phyloP scores from a whole-genome alignment of 2,113 vertebrate genomes.

The Rutilus rutilus region DNA sequence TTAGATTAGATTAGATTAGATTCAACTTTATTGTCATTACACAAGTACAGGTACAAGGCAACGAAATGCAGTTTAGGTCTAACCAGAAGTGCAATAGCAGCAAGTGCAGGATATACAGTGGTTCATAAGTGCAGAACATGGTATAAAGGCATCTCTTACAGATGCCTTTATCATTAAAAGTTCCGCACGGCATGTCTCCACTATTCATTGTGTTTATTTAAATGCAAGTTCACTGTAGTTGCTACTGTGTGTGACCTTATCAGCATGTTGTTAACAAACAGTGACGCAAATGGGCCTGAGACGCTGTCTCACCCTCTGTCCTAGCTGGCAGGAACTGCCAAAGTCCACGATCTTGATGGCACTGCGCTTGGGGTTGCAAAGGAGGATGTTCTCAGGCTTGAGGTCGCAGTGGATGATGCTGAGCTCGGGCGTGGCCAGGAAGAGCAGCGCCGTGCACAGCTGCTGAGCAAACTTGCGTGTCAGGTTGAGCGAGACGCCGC shows the following conservation, averaged over 20 bases:
- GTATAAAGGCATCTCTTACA: no score
- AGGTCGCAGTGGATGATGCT: conserved; percentile 98
- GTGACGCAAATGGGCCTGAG: neutral
- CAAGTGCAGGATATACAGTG: no score
- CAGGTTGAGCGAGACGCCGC: conserved; percentile 92
- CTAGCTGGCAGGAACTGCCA: conserved; percentile 92
- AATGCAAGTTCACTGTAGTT: neutral
- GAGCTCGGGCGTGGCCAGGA: conserved; percentile 93
- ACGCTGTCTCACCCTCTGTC: conserved; percentile 83
- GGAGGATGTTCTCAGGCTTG: conserved; percentile 94
- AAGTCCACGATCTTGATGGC: conserved; percentile 97
- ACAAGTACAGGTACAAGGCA: no score
- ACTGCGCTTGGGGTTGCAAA: conserved; percentile 93
- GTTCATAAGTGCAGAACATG: no score
- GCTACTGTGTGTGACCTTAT: neutral
- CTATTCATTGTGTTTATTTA: neutral
- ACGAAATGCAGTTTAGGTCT: no score
- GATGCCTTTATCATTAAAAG: neutral
- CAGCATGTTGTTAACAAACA: neutral
- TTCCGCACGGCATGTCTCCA: neutral
- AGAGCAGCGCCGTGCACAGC: conserved; percentile 93
- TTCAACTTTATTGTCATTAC: no score
- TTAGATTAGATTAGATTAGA: no score
- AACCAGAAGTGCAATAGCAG: no score
- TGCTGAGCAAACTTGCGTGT: conserved; percentile 95